Percentiles rank a stretch among this genome's conserved stretches.
Evolutionary conservation across 2,113 vertebrate genomes (phyloP).

Genomic region (Elephantulus edwardii): DNA sequence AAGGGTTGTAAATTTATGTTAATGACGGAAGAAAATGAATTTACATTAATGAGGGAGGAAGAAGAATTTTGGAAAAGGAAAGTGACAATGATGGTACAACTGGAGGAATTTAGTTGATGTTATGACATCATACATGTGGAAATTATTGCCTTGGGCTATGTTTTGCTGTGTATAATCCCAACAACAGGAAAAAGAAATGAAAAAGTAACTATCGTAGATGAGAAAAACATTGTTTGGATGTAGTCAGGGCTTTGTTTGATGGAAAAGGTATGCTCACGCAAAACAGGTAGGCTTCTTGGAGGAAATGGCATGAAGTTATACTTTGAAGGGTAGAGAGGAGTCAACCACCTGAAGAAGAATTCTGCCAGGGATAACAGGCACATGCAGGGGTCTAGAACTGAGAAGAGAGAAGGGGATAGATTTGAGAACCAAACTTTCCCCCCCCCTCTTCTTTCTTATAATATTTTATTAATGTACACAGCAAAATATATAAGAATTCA

Average conservation of each 20-base stretch:
- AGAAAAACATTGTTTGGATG: not conserved
- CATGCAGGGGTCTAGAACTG: not conserved
- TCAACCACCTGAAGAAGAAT: not conserved
- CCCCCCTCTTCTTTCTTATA: no score
- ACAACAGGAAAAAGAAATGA: not conserved
- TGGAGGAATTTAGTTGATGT: not conserved
- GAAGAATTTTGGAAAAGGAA: not conserved
- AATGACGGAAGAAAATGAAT: not conserved
- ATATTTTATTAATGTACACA: no score
- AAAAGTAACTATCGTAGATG: rapidly evolving
- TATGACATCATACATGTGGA: not conserved
- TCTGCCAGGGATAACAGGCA: not conserved
- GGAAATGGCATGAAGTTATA: not conserved
- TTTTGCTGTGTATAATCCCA: not conserved
- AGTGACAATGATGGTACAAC: not conserved
- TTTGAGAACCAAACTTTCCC: not conserved
- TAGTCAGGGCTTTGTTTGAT: rapidly evolving
- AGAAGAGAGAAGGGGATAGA: not conserved
- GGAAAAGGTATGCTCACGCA: not conserved
- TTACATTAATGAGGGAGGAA: not conserved
- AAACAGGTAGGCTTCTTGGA: slow-evolving; percentile 3
- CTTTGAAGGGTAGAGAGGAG: not conserved
- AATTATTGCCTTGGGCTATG: no score
- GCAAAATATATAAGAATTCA: no score
- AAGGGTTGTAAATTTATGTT: not conserved